Percentiles rank a stretch among this genome's conserved stretches.
Evolutionary conservation across 2,888 invertebrate genomes (phyloP).

Genomic region (Callyntrura guangdongensis): DNA sequence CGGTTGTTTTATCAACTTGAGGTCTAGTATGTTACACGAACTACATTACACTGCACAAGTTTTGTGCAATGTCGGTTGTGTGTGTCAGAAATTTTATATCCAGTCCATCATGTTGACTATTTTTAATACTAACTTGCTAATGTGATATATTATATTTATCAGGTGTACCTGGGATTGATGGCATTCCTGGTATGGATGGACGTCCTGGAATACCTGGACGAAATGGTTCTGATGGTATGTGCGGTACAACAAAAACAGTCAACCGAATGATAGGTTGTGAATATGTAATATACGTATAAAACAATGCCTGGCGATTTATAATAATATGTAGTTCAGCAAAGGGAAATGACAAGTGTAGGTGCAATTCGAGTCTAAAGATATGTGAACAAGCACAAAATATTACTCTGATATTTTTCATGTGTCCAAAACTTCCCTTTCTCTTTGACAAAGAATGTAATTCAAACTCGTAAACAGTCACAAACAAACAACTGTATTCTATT

Average conservation of each 20-base stretch:
- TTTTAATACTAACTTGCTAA: not conserved
- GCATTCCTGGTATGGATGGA: slow-evolving; percentile 86
- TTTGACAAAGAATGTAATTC: slow-evolving; percentile 51
- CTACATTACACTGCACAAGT: too few relatives aligned
- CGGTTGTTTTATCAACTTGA: not conserved
- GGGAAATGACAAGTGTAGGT: not conserved
- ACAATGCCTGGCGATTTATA: not conserved
- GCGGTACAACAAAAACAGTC: slow-evolving; percentile 2
- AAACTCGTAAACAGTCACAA: slow-evolving; percentile 23
- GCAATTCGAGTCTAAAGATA: not conserved
- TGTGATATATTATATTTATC: too few relatives aligned
- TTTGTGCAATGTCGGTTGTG: too few relatives aligned
- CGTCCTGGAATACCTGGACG: slow-evolving; percentile 87
- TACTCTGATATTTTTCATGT: slow-evolving; percentile 41
- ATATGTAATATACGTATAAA: not conserved
- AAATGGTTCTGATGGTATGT: slow-evolving; percentile 89
- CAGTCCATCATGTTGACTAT: not conserved
- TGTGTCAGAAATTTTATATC: not conserved
- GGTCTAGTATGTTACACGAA: not conserved
- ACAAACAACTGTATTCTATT: not conserved
- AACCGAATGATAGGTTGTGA: not conserved
- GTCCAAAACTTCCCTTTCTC: slow-evolving; percentile 34
- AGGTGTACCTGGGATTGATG: slow-evolving; percentile 89
- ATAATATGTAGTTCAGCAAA: not conserved
- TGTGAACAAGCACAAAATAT: slow-evolving; percentile 15